Conservation (phyloP, 2,113 vertebrate species). For the Nestor notabilis region DNA sequence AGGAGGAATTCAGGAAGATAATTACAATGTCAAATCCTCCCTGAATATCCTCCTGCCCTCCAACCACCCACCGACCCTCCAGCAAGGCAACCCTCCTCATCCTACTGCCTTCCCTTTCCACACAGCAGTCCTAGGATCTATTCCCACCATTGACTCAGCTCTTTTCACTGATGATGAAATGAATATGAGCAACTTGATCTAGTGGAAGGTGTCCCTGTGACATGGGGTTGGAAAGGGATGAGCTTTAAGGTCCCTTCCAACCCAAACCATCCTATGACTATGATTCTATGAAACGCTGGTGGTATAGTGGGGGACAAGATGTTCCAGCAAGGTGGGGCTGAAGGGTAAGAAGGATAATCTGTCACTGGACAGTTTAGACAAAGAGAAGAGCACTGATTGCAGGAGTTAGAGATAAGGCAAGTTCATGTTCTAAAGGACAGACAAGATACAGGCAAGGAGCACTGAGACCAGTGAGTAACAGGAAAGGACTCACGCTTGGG, state of each 20-base stretch:
- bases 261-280: background rate
- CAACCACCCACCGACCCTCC: background rate
- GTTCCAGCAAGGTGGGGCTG: background rate
- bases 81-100: background rate
- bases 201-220: background rate
- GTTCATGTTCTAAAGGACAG: background rate
- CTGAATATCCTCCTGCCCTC: background rate
- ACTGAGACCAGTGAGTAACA: background rate
- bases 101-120: background rate
- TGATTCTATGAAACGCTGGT: background rate
- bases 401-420: background rate
- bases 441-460: rapidly evolving
- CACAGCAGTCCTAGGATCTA: background rate
- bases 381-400: background rate
- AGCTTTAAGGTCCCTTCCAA: background rate
- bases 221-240: background rate
- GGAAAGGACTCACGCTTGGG: background rate
- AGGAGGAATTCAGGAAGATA: background rate
- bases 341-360: background rate
- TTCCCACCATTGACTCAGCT: background rate
- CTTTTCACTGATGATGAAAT: background rate
- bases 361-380: background rate
- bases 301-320: background rate
- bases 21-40: background rate
- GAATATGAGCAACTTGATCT: background rate